Evolutionary conservation across 2,113 vertebrate species (phyloP), one percentile per base, ranked within the genome.

Genomic region (Lepisosteus osseus): DNA sequence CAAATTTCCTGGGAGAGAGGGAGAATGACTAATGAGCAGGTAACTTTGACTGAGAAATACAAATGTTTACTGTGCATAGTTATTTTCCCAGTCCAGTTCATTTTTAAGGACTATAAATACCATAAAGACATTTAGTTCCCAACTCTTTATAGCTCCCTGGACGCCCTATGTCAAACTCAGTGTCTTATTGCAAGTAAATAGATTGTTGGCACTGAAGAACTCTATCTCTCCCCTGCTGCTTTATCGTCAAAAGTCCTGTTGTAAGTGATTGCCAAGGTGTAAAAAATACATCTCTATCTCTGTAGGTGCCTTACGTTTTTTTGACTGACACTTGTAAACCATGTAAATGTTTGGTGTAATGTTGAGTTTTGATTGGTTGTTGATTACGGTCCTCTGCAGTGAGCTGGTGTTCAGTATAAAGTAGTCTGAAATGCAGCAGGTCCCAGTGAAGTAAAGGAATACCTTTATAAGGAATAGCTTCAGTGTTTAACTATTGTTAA

Each of bases 131-230:
- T 71, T 79, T 77, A 68, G 65, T 77, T 80, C 76, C 73, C 78
- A 74, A 68, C 72, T 73, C 73, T 79, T 81, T 78, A 77, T 54
- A 47, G 73, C 73, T 81, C 80, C 80, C 80, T 42, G 29, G 75
- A 69, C 64, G 71, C 73, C 51, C 63, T 67, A 71, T 81, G 77
- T 80, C 79, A 80, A 74, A 67, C 70, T 63, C 72, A 69, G 76
- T 72, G 75, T 79, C 80, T 81, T 79, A 76, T 81, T 79, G 80
- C 72, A 71, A 77, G 77, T 81, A 79, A 79, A 79, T 81, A 76
- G 59, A 71, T 71, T 59, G 64, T 61, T 73, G 71, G 71, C 71
- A 73, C 64, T 17, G 65, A 61, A 40, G 56, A 67, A 43, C 45
- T 59, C n/a, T 43, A 54, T 12, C 71, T 15, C 54, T 54, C 43